Evolutionary conservation across 37 sponge, comb jelly and placozoan genomes (phyloP).

Genomic region (Corticium candelabrum): DNA sequence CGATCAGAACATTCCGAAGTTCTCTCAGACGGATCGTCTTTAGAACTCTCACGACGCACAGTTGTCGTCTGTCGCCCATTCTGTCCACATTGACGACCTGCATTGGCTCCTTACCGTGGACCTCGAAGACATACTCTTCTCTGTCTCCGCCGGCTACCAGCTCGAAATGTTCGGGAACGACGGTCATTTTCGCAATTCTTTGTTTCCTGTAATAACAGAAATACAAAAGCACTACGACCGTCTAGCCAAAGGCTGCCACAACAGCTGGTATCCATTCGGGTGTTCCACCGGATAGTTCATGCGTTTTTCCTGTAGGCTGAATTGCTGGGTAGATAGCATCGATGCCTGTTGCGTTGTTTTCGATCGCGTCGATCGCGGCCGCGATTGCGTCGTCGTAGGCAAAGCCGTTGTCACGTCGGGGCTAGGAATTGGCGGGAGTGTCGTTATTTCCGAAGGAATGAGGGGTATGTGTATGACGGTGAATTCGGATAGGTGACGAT

Average conservation of each 20-base stretch:
- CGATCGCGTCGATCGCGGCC: too few species aligned
- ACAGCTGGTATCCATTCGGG: background rate
- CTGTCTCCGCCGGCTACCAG: too few species aligned
- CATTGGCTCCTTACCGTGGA: slow-evolving; percentile 1
- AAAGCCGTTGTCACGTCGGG: background rate
- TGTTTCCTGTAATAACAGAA: background rate
- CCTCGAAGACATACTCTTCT: background rate
- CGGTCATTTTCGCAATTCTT: background rate
- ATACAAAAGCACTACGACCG: background rate
- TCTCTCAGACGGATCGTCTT: slow-evolving; percentile 60
- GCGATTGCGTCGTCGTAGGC: too few species aligned
- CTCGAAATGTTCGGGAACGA: background rate
- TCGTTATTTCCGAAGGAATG: too few species aligned
- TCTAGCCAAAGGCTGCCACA: background rate
- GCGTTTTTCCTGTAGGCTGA: too few species aligned
- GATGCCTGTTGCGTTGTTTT: too few species aligned
- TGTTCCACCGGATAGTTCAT: too few species aligned
- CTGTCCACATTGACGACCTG: background rate
- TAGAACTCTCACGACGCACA: slow-evolving; percentile 41
- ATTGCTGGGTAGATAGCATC: too few species aligned
- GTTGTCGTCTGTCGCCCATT: slow-evolving; percentile 18
- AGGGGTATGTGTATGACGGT: too few species aligned
- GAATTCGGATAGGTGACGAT: too few species aligned
- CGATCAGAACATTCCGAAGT: slow-evolving; percentile 40
- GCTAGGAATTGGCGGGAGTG: too few species aligned